phyloP scores from a whole-genome alignment of 2,888 invertebrate genomes.

The Aphodius granarius region DNA sequence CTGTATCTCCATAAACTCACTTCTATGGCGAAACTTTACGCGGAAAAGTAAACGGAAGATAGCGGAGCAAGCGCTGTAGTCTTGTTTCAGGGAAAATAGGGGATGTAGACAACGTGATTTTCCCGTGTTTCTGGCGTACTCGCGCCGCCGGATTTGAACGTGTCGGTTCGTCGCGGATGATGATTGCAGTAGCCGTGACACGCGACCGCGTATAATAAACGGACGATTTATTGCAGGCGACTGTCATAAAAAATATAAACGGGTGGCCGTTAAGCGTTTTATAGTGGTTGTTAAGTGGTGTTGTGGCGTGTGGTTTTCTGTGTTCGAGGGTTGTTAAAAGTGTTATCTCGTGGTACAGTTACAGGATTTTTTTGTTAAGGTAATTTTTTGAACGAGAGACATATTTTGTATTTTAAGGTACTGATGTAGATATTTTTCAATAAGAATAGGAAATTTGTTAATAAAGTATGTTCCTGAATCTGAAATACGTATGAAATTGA shows the following conservation, averaged over 20 bases:
- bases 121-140: background rate
- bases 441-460: too few species aligned
- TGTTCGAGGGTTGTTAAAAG: background rate
- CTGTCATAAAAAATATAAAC: background rate
- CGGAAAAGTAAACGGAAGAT: background rate
- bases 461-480: too few species aligned
- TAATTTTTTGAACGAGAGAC: background rate
- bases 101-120: background rate
- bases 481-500: too few species aligned
- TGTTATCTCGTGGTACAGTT: background rate
- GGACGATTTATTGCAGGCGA: background rate
- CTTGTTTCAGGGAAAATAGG: background rate
- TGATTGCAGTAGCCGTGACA: background rate
- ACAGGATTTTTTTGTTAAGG: background rate
- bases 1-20: background rate
- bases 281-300: background rate
- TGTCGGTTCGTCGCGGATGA: background rate
- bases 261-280: background rate
- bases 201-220: background rate
- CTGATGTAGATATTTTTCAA: background rate
- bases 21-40: background rate
- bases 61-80: background rate
- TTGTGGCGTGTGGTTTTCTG: background rate
- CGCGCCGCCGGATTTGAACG: background rate
- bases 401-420: background rate